phyloP scores from a whole-genome alignment of 2,113 vertebrate genomes.

The Narcine bancroftii region DNA sequence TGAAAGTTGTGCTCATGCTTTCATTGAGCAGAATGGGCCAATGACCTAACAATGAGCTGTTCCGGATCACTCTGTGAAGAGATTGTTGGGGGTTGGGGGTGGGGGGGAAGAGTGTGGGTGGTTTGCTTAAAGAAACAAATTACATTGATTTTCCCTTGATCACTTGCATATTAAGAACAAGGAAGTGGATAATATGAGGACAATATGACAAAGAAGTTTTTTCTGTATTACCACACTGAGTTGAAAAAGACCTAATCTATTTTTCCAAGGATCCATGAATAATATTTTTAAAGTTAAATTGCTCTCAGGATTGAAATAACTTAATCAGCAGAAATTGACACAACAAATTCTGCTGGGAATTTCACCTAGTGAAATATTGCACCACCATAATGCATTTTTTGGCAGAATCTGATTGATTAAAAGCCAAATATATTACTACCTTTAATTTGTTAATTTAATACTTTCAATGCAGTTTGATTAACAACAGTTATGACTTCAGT shows the following conservation, averaged over 20 bases:
- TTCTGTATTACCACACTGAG: neutral
- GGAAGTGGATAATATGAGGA: no score
- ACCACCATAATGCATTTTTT: neutral
- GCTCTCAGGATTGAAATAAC: neutral
- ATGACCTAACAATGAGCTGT: neutral
- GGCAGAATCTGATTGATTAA: constrained; percentile 28
- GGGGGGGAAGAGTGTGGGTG: no score
- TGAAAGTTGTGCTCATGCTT: neutral
- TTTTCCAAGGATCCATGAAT: neutral
- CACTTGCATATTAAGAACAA: neutral
- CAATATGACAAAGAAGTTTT: neutral
- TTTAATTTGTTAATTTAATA: constrained; percentile 19
- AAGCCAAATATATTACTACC: neutral
- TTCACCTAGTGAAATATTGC: neutral
- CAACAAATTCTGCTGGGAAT: neutral
- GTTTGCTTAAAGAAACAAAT: no score
- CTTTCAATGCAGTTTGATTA: constrained; percentile 21
- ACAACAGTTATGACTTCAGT: neutral
- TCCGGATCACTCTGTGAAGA: neutral
- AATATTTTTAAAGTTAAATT: neutral
- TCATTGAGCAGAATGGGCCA: neutral
- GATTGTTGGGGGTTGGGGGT: no score
- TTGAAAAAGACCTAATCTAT: neutral
- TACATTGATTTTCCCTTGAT: neutral
- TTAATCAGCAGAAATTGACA: neutral